These are phyloP conservation scores for Prosapia bicincta DNA, from an alignment of 2,888 invertebrate species.

Conservation along the genomic window DNA sequence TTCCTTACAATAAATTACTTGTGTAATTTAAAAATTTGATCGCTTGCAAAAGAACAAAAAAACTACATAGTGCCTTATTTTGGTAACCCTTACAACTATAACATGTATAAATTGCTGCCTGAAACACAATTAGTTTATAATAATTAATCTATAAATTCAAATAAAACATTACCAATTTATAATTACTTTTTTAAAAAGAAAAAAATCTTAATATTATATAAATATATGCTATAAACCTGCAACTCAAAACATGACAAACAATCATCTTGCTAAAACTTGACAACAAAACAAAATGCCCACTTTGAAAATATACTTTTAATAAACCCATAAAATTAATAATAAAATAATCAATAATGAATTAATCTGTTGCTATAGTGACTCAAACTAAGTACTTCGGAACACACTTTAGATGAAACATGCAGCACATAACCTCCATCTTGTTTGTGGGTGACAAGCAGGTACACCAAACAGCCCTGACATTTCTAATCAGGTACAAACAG, in stretches of 20 bases:
- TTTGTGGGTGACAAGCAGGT: slow-evolving; percentile 5
- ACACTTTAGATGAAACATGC: slow-evolving; percentile 20
- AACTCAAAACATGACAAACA: slow-evolving; percentile 16
- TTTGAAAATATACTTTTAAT: slow-evolving; percentile 15
- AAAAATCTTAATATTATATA: slow-evolving; percentile 25
- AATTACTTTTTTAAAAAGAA: slow-evolving; percentile 29
- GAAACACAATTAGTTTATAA: slow-evolving; percentile 30
- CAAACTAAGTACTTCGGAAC: slow-evolving; percentile 17
- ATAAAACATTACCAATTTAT: slow-evolving; percentile 27
- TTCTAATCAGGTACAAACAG: neutral
- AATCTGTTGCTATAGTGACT: slow-evolving; percentile 26
- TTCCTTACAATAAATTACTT: no score
- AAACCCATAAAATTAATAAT: slow-evolving; percentile 28
- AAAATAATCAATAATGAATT: slow-evolving; percentile 18
- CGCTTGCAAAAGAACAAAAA: no score
- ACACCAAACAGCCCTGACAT: neutral
- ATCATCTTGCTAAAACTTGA: slow-evolving; percentile 29
- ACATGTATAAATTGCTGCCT: slow-evolving; percentile 40
- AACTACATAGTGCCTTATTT: neutral
- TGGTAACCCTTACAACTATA: slow-evolving; percentile 3
- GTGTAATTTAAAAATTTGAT: no score
- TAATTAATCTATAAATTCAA: slow-evolving; percentile 24
- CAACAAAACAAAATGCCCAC: slow-evolving; percentile 38
- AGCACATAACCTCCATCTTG: slow-evolving; percentile 5
- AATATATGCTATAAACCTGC: slow-evolving; percentile 28